A percentile compares a stretch with the other conserved stretches of the same genome.
These are phyloP conservation scores for Canis aureus DNA, from an alignment of 2,113 vertebrate genomes.

Conservation along the genomic window DNA sequence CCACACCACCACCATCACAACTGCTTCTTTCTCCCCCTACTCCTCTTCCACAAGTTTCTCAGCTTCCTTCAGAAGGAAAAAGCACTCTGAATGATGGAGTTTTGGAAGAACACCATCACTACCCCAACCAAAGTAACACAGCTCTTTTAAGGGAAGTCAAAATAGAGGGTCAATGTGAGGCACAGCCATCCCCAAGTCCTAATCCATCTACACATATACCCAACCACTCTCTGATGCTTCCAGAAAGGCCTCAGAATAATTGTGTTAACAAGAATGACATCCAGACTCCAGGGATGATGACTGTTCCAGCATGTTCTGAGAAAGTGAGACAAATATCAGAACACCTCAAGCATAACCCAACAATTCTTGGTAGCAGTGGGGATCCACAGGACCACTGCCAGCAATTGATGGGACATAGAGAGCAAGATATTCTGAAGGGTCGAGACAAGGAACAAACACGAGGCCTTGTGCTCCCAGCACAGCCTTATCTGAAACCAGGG, in stretches of 20 bases:
- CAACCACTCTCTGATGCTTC: conserved; percentile 76
- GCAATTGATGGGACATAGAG: conserved; percentile 76
- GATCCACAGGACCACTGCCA: conserved; percentile 81
- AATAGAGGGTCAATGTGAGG: conserved; percentile 79
- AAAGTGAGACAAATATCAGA: conserved; percentile 73
- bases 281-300: conserved; percentile 21
- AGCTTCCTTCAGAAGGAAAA: conserved; percentile 83
- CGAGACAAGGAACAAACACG: conserved; percentile 85
- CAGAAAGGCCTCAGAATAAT: conserved; percentile 74
- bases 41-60: conserved; percentile 32
- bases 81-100: conserved; percentile 77
- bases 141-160: conserved; percentile 84
- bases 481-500: conserved; percentile 84
- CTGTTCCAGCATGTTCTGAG: conserved; percentile 71
- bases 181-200: conserved; percentile 72
- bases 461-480: conserved; percentile 80
- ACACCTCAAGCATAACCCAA: conserved; percentile 71
- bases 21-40: conserved; percentile 59
- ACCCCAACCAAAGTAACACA: conserved; percentile 80
- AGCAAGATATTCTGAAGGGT: conserved; percentile 72
- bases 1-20: conserved; percentile 35
- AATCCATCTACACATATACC: conserved; percentile 57
- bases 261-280: conserved; percentile 64
- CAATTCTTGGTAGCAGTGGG: conserved; percentile 43
- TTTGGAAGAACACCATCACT: conserved; percentile 83